Percentiles rank a stretch among this genome's conserved stretches.
phyloP scores from a whole-genome alignment of 2,797 vertebrate species.

The Sternarchorhynchus goeldii region DNA sequence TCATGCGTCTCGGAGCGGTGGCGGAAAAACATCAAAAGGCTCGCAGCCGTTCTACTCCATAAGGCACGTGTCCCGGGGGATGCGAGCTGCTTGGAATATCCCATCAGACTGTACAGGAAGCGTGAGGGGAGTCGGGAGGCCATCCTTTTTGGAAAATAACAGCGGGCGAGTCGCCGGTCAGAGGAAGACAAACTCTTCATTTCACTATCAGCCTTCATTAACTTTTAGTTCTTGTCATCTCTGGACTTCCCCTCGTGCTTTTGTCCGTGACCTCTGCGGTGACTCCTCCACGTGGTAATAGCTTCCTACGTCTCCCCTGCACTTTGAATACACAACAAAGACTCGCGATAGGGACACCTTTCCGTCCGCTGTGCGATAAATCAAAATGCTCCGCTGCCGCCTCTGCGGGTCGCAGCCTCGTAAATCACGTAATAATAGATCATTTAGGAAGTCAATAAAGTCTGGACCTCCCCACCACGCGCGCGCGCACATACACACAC shows the following conservation, averaged over 20 bases:
- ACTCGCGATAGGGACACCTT: slow-evolving; percentile 61
- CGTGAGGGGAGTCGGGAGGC: slow-evolving; percentile 76
- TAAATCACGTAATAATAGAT: slow-evolving; percentile 80
- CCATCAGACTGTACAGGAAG: slow-evolving; percentile 77
- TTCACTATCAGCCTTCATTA: slow-evolving; percentile 54
- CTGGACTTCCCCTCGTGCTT: slow-evolving; percentile 55
- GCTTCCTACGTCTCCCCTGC: slow-evolving; percentile 74
- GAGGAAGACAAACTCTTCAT: slow-evolving; percentile 68
- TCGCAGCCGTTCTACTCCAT: slow-evolving; percentile 70
- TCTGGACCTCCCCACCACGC: slow-evolving; percentile 35
- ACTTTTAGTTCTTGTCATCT: slow-evolving; percentile 57
- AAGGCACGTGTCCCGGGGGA: slow-evolving; percentile 73
- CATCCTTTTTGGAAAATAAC: slow-evolving; percentile 65
- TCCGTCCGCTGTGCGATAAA: slow-evolving; percentile 76
- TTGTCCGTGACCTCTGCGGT: slow-evolving; percentile 67
- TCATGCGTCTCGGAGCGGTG: slow-evolving; percentile 53
- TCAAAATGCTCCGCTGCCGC: slow-evolving; percentile 64
- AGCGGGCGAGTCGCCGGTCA: slow-evolving; percentile 68
- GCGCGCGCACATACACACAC: background rate
- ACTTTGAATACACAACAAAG: slow-evolving; percentile 67
- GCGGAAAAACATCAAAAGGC: slow-evolving; percentile 69
- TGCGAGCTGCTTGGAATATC: slow-evolving; percentile 78
- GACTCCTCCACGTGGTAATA: slow-evolving; percentile 70
- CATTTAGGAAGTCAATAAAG: slow-evolving; percentile 80
- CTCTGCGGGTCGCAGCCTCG: slow-evolving; percentile 66